Base-by-base conservation (phyloP, 2,797 vertebrate species). In the Sorex maritimensis region DNA sequence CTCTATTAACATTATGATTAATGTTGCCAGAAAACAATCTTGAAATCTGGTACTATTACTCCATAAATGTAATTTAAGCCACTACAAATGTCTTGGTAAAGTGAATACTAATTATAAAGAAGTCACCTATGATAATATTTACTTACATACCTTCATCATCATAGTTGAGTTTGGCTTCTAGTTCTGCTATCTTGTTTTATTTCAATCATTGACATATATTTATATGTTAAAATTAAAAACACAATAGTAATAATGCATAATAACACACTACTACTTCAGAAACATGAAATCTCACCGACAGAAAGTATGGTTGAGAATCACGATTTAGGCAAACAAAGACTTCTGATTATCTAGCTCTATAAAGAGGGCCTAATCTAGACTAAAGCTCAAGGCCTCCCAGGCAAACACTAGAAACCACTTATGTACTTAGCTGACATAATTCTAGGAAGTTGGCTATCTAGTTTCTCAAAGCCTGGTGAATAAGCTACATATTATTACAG, bases 141-240 rank as follows among this genome's bases (percentile, higher is more conserved):
- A 95, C 96, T 96, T 95, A 58, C 28, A 75, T 95, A 99, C 99
- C 99, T 98, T 99, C 98, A 78, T 98, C 98, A 26, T 99, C 98
- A 79, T 98, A 96, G 93, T 92, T 97, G 82, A 99, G 97, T 88
- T 97, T 98, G 38, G 98, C 98, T 92, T 99, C 98, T 88, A 99
- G 97, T 88, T 99, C 98, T 68, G 83, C 81, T 96, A 99, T 95
- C 13, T 98, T 96, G 98, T 93, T 95, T 98, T 97, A 99, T 96
- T 92, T 99, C 98, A 95, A 97, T 98, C 88, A 99, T 95, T 0
- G 34, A 34, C 34, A 34, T 34, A 34, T 34, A n/a, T 34, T 34
- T 34, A 34, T 34, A 34, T 34, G 34, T 2, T 34, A 34, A 34
- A 34, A 34, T 34, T 81, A 23, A 93, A 92, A 83, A 81, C 82